These are phyloP conservation scores for Lasioglossum baleicum DNA, from an alignment of 1,140 invertebrate genomes.

Conservation along the genomic window DNA sequence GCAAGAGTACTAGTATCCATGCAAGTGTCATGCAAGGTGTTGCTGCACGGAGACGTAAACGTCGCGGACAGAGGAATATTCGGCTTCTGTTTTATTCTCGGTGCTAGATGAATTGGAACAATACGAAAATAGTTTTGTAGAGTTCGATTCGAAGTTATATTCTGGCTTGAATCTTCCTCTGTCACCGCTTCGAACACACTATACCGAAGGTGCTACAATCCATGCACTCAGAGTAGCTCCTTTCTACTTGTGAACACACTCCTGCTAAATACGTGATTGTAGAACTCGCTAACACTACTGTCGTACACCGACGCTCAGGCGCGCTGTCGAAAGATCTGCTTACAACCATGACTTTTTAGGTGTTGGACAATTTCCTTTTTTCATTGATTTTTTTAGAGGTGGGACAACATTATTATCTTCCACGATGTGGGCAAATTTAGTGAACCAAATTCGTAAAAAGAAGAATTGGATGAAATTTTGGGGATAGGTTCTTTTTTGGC, in stretches of 20 bases:
- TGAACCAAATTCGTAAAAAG: too few species aligned
- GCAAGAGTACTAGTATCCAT: constrained; percentile 53
- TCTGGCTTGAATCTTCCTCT: neutral
- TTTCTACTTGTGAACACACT: constrained; percentile 37
- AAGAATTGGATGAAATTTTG: too few species aligned
- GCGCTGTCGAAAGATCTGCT: neutral
- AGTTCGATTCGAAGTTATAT: neutral
- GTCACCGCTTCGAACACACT: constrained; percentile 36
- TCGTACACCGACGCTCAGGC: constrained; percentile 10
- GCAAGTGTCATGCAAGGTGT: constrained; percentile 61
- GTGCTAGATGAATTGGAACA: too few species aligned
- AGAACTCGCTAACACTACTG: constrained; percentile 41
- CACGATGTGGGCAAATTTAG: too few species aligned
- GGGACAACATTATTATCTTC: too few species aligned
- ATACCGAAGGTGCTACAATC: constrained; percentile 44
- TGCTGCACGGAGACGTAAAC: constrained; percentile 45
- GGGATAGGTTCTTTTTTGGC: too few species aligned
- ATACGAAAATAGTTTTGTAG: too few species aligned
- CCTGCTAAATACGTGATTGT: constrained; percentile 43
- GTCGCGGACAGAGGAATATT: constrained; percentile 29
- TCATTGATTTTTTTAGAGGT: too few species aligned
- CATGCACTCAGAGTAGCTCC: constrained; percentile 52
- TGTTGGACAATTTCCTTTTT: too few species aligned
- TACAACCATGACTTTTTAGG: too few species aligned
- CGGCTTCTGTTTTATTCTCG: neutral